Base-by-base conservation (phyloP, 2,113 vertebrate species). In the Gorsachius goisagi region DNA sequence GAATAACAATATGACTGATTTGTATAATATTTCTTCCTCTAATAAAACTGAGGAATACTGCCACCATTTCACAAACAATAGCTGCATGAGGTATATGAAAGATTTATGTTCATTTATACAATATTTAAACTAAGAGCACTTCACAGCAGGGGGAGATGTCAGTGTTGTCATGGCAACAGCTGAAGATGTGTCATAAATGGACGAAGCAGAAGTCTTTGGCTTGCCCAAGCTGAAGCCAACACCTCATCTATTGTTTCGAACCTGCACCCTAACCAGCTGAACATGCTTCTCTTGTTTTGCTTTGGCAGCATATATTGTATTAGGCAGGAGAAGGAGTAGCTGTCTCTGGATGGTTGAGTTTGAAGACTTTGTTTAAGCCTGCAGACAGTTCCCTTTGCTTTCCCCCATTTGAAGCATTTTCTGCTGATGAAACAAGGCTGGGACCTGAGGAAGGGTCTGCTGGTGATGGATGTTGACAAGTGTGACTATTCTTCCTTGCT, bases 101-200 rank as follows among this genome's bases (percentile, higher is more conserved):
- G 81, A 97, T 96, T 97, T 95, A 95, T 96, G 90, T 88, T 94
- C 95, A 74, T 91, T 96, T 96, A 94, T 96, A 66, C 93, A 96
- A 95, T 89, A 93, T 97, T 97, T 95, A 95, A 91, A 91, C 85
- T 67, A 41, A 76, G 71, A 90, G 68, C 60, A 30, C 87, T 89
- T 91, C 39, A 49, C 95, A 87, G 91, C 67, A 62, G 82, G 60
- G 50, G 74, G 59, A 85, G 41, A 89, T 96, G 94, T 91, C 77
- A 79, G 72, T 7, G 97, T 98, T 97, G 97, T 84, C 95, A 96
- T 95, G 95, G 97, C 52, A 88, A 97, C 95, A 21, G n/a, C 66
- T 79, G 82, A 96, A 94, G 77, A 68, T 89, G 45, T 95, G 37
- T 83, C 72, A 47, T 55, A 71, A 67, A 83, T 85, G 85, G 94